A percentile compares a stretch with the other conserved stretches of the same genome.
Evolutionary conservation across 35 echinoderm and acorn worm genomes (phyloP).

Genomic region (Eucidaris tribuloides): DNA sequence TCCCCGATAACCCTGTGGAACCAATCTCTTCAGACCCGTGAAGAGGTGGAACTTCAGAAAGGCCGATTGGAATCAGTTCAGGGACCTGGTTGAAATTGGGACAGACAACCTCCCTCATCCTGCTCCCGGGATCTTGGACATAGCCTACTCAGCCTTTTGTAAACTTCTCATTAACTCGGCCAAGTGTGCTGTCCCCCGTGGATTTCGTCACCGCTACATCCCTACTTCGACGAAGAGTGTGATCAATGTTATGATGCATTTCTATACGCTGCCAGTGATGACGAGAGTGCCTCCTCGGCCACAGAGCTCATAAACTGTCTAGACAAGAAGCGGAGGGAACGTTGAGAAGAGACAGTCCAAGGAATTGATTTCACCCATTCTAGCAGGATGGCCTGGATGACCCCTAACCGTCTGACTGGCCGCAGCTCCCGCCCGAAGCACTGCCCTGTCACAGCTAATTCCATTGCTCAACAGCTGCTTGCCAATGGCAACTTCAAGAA

Average conservation of each 20-base stretch:
- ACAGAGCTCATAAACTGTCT: not conserved
- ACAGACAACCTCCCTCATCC: conserved; percentile 8
- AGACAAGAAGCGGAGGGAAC: not conserved
- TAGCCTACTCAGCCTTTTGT: not conserved
- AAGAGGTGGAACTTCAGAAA: no score
- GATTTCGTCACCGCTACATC: not conserved
- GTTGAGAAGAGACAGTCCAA: conserved; percentile 28
- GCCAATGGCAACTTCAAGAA: conserved; percentile 22
- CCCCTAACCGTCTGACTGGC: conserved; percentile 19
- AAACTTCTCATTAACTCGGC: no score
- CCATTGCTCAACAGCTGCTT: conserved; percentile 19
- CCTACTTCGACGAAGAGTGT: conserved; percentile 37
- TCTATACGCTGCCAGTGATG: not conserved
- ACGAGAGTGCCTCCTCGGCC: not conserved
- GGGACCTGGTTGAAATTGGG: not conserved
- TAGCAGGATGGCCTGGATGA: not conserved
- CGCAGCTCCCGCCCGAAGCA: not conserved
- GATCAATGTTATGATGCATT: not conserved
- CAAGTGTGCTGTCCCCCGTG: not conserved
- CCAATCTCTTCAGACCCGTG: no score
- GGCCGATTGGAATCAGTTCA: not conserved
- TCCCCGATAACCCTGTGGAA: no score
- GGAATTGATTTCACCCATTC: conserved; percentile 28
- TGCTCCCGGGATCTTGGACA: no score
- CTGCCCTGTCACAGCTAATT: conserved; percentile 5